Conservation (phyloP, 2,113 vertebrate genomes). For the Columba livia region DNA sequence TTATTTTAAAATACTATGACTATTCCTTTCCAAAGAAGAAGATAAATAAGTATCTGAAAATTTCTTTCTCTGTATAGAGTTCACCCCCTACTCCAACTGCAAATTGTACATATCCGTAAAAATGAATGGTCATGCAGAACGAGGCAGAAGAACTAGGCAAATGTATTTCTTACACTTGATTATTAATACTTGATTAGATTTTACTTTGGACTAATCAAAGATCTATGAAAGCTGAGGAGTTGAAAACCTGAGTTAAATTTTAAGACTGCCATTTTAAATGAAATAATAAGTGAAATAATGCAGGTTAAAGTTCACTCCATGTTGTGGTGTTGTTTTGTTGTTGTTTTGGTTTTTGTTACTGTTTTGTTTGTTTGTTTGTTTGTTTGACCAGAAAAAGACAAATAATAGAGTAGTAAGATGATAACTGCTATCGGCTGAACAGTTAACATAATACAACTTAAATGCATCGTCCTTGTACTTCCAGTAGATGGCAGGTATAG, state of each 20-base stretch:
- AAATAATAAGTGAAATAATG: neutral
- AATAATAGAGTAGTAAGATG: neutral
- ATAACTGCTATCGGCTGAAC: neutral
- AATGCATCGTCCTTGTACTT: slow-evolving; percentile 69
- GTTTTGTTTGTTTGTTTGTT: too few species aligned
- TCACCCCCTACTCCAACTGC: neutral
- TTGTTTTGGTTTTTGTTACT: too few species aligned
- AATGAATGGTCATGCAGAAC: neutral
- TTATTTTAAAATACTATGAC: neutral
- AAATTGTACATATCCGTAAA: neutral
- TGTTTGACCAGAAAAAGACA: neutral
- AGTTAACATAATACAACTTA: neutral
- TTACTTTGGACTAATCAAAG: neutral
- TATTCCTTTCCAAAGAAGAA: neutral
- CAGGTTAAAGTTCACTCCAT: neutral
- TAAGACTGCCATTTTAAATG: neutral
- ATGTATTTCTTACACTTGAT: neutral
- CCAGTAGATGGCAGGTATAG: slow-evolving; percentile 83
- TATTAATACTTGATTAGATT: neutral
- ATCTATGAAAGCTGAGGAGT: neutral
- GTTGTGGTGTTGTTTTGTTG: neutral
- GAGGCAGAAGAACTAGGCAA: neutral
- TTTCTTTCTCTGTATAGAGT: rapidly evolving
- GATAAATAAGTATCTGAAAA: neutral
- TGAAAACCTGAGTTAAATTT: neutral